Percentiles rank a stretch among this genome's conserved stretches.
These are phyloP conservation scores for Protonibea diacanthus DNA, from an alignment of 2,797 vertebrate genomes.

Conservation along the genomic window DNA sequence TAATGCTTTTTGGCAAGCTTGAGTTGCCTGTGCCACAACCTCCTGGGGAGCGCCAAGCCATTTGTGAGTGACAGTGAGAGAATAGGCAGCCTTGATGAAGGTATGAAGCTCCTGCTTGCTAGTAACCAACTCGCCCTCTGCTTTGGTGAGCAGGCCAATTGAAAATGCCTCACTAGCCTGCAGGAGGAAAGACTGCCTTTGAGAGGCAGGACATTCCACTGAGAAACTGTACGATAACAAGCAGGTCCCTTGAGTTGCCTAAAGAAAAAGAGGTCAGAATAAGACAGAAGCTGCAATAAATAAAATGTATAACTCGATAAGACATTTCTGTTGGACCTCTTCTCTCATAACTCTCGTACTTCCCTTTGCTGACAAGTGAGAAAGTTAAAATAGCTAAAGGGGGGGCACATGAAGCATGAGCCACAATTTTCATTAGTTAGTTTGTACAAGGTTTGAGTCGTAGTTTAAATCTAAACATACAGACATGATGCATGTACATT, in stretches of 20 bases:
- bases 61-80: constrained; percentile 84
- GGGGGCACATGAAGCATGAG: neutral
- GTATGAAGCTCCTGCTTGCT: constrained; percentile 95
- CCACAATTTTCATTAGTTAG: too few species aligned
- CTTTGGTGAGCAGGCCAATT: constrained; percentile 90
- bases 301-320: neutral
- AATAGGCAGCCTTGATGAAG: constrained; percentile 92
- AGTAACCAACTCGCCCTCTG: constrained; percentile 73
- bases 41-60: constrained; percentile 78
- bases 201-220: constrained; percentile 78
- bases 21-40: constrained; percentile 43
- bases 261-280: constrained; percentile 13
- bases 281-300: neutral
- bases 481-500: neutral
- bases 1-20: constrained; percentile 86
- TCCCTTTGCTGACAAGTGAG: too few species aligned
- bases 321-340: neutral
- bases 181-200: constrained; percentile 79
- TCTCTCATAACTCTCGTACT: too few species aligned
- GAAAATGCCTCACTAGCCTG: constrained; percentile 91
- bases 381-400: neutral
- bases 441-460: neutral
- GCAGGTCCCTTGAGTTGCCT: constrained; percentile 92
- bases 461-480: neutral
- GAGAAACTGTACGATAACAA: constrained; percentile 91